phyloP scores from a whole-genome alignment of 1,140 invertebrate species.

The Bombus confusus region DNA sequence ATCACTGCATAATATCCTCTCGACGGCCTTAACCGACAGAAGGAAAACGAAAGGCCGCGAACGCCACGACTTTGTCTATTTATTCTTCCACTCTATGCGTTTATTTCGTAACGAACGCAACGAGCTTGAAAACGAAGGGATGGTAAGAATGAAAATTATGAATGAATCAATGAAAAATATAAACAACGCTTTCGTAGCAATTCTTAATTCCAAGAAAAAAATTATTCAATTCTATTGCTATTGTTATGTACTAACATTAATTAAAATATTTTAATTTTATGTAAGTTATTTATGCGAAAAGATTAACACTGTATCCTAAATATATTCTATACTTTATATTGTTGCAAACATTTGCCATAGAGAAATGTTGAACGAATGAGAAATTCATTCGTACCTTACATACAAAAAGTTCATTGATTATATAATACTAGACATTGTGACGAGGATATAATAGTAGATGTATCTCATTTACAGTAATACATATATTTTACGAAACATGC shows the following conservation, averaged over 20 bases:
- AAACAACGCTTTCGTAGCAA: no score
- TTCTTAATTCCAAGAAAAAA: no score
- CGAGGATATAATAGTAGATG: background rate
- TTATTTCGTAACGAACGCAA: background rate
- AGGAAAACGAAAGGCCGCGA: constrained; percentile 56
- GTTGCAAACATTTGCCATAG: no score
- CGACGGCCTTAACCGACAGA: constrained; percentile 58
- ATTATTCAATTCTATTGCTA: background rate
- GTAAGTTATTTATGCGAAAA: no score
- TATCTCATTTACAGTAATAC: background rate
- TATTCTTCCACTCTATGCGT: constrained; percentile 5
- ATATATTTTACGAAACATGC: background rate
- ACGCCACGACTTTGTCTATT: constrained; percentile 32
- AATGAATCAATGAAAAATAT: background rate
- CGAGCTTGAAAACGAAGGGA: background rate
- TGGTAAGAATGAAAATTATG: background rate
- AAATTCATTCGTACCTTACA: background rate
- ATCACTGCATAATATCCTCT: constrained; percentile 66
- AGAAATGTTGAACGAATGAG: background rate
- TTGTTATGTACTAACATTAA: background rate
- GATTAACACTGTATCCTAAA: no score
- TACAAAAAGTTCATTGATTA: constrained; percentile 8
- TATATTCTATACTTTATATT: no score
- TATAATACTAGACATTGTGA: background rate
- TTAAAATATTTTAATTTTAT: no score